Base-by-base conservation (phyloP, 2,888 invertebrate genomes). In the Eupeodes luniger region DNA sequence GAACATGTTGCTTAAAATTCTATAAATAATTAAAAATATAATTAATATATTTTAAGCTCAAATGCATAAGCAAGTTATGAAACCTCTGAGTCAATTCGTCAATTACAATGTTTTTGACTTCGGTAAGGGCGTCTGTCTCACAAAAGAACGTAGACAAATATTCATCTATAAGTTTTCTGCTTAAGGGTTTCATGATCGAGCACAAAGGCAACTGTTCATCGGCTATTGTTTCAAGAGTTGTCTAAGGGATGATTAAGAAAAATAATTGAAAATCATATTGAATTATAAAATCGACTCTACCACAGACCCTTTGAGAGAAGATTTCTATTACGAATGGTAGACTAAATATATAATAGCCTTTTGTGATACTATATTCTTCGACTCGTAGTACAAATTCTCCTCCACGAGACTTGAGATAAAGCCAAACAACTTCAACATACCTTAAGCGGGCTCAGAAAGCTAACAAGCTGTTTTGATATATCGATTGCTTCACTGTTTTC, bases 151-250 rank as follows among this genome's bases (percentile, higher is more conserved):
- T 61, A 27, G 82, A 88, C 72, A 91, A 91, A 89, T 92, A 90
- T 77, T 91, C 91, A 34, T 91, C 91, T 19, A 91, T 90, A 59
- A 92, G 75, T 85, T 91, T 91, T 74, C 89, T 83, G 11, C 90
- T 89, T n/a, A 92, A 87, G 0, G 92, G 92, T 12, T 90, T 90
- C 64, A 91, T 89, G 9, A 92, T 86, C n/a, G 92, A 91, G 70
- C 90, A 91, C 12, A 91, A 57, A 1, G 91, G 87, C 34, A 91
- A 75, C 6, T 90, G 90, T 57, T 92, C 92, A 53, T 91, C 90
- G 1, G 90, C 79, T 59, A 92, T 90, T 7, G 91, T 91, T 86
- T 92, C 91, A 5, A 91, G 79, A 0, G 91, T 91, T 44, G 91
- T 88, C 91, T 91, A 40, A 44, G 75, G 53, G 49, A n/a, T 19